phyloP scores from a whole-genome alignment of 2,113 vertebrate species.

The Hepsetus odoe region DNA sequence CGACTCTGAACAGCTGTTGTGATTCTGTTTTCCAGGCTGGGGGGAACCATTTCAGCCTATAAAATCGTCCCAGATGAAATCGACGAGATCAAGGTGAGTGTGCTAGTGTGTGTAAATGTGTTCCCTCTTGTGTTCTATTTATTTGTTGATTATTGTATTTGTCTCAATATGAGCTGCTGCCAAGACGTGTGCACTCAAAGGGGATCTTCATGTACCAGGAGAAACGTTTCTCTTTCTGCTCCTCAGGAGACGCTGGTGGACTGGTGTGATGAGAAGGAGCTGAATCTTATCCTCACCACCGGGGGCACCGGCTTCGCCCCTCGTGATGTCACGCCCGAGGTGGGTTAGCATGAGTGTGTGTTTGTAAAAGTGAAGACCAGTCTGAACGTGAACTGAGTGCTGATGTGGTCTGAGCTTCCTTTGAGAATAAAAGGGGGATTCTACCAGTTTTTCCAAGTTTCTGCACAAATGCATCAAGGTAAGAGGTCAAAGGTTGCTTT shows the following conservation, averaged over 20 bases:
- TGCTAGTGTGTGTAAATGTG: constrained; percentile 54
- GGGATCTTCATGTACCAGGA: neutral
- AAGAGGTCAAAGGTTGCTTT: too few species aligned
- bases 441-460: too few species aligned
- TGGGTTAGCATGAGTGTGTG: constrained; percentile 60
- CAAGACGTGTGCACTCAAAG: too few species aligned
- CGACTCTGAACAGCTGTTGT: constrained; percentile 49
- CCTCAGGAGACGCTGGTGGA: constrained; percentile 51
- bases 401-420: too few species aligned
- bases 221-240: neutral
- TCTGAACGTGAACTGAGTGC: too few species aligned
- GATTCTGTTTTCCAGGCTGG: constrained; percentile 86
- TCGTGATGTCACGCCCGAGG: constrained; percentile 98
- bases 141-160: neutral
- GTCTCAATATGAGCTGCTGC: neutral
- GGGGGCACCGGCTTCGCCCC: constrained; percentile 98
- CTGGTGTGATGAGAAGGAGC: constrained; percentile 91
- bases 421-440: too few species aligned
- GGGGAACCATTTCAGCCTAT: constrained; percentile 96
- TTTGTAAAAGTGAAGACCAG: neutral
- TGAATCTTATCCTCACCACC: constrained; percentile 98
- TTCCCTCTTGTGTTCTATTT: too few species aligned
- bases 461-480: too few species aligned
- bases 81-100: constrained; percentile 97
- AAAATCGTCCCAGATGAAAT: constrained; percentile 99